Base-by-base conservation (phyloP, 2,113 vertebrate genomes). In the Toxotes chatareus region DNA sequence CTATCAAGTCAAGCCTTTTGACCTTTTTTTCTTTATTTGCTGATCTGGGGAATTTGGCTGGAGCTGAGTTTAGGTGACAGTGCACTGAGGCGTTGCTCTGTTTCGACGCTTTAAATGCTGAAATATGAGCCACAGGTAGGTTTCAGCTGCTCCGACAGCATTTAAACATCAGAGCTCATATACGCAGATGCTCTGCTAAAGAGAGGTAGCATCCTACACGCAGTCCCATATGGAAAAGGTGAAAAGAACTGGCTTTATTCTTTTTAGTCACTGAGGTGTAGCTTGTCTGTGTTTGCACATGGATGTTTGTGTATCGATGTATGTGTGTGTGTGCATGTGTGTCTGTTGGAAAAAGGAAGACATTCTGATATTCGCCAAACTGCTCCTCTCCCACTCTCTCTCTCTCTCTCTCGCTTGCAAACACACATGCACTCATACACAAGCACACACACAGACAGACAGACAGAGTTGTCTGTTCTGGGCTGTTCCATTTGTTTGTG, bases 401-500 rank as follows among this genome's bases (percentile, higher is more conserved):
- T 62, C 60, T 59, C 23, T 70, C 57, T 19, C 75, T 42, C 34
- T 40, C 53, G n/a, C 13, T 7, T 16, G 8, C 17, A 51, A 13
- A 51, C 31, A 36, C 61, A 34, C 44, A 27, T 27, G 27, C 27
- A 51, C 34, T 62, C 31, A 53, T 65, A 23, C 46, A 55, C 51
- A 46, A 44, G 19, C 59, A 49, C 70, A 67, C 61, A 60, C 23
- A 57, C 57, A 69, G 68, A 59, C 57, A 27, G 57, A 23, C 73
- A 66, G 51, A 84, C 74, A 69, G 49, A 62, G 61, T 81, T 85
- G 76, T 80, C 87, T 87, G 84, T 85, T 77, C 83, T 78, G 46
- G 84, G 53, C 80, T 56, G 76, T 57, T 89, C 70, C 19, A 88
- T 92, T 92, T 93, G 89, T 93, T 93, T 91, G 90, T 87, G 75